Percentiles rank a stretch among this genome's conserved stretches.
Conservation (phyloP, 1,140 invertebrate species). For the Cydia fagiglandana region DNA sequence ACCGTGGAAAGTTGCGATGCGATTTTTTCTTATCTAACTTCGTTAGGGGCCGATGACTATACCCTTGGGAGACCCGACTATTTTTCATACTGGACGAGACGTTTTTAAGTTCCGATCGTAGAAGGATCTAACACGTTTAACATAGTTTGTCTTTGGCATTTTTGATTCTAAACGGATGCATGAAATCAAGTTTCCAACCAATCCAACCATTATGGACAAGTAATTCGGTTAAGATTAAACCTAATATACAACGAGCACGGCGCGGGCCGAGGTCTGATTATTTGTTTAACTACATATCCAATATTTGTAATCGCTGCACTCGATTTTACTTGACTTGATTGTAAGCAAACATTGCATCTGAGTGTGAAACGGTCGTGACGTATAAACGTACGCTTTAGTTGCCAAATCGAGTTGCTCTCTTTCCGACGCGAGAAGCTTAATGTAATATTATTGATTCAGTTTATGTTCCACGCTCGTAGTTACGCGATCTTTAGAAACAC, state of each 20-base stretch:
- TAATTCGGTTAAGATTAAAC: too few relatives aligned
- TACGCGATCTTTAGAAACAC: constrained; percentile 1
- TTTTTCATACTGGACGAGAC: constrained; percentile 1
- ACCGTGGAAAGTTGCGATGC: neutral
- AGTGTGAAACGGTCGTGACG: neutral
- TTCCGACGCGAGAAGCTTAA: constrained; percentile 24
- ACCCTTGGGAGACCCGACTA: neutral
- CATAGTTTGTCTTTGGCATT: too few relatives aligned
- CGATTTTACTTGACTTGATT: too few relatives aligned
- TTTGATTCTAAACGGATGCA: too few relatives aligned
- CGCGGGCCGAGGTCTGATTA: too few relatives aligned
- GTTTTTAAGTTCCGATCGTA: neutral
- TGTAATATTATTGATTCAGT: constrained; percentile 35
- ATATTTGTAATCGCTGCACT: too few relatives aligned
- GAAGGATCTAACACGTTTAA: too few relatives aligned
- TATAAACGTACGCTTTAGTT: constrained; percentile 11
- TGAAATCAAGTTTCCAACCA: too few relatives aligned
- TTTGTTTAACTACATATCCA: too few relatives aligned
- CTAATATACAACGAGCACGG: too few relatives aligned
- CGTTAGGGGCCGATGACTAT: constrained; percentile 15
- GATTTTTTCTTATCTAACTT: constrained; percentile 31
- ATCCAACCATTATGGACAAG: too few relatives aligned
- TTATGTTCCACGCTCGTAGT: constrained; percentile 16
- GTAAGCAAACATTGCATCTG: neutral
- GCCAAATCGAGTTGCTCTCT: constrained; percentile 34